Base-by-base conservation (phyloP, 2,888 invertebrate genomes). In the Ptychoptera albimana region DNA sequence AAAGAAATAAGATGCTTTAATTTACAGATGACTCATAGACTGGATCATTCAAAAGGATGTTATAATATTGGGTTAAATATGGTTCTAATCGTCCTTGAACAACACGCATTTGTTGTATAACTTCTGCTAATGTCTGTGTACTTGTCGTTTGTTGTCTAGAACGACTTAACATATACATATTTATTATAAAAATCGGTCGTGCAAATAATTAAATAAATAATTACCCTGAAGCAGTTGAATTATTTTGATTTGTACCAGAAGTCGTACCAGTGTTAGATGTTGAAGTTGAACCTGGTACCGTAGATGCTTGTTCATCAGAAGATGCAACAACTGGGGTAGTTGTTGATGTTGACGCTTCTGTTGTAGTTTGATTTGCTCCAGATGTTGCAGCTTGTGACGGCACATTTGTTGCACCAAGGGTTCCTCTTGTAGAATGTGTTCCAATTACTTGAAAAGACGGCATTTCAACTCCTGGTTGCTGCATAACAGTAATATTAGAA, bases 21-120 rank as follows among this genome's bases (percentile, higher is more conserved):
- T 53, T 54, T 51, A 61, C 61, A 49, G 52, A 55, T 45, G 61
- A 63, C 9, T 54, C 63, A 50, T 75, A 67, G 32, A 60, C 58
- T 10, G 78, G 75, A 61, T 82, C 80, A 43, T 71, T 69, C 30
- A 66, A 63, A 57, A 82, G 68, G 45, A 82, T 67, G 43, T 67
- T 66, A 47, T 73, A 72, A 57, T 78, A 80, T 50, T 71, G 71
- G 50, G 73, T 70, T 52, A 82, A 61, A 54, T 76, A 79, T 1
- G 84, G 82, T 49, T 73, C 70, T 42, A 84, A 65, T 47, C 82
- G 71, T 1, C 50, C 52, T 45, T 64, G 61, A 2, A 64, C 63
- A 5, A 50, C 53, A 29, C 60, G 59, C 57, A 63, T 61, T 44
- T 60, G 60, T 12, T 58, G 56, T 30, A 66, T 60, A 12, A 64